These are phyloP conservation scores for Cuculus canorus DNA, from an alignment of 2,797 vertebrate species.

Conservation along the genomic window DNA sequence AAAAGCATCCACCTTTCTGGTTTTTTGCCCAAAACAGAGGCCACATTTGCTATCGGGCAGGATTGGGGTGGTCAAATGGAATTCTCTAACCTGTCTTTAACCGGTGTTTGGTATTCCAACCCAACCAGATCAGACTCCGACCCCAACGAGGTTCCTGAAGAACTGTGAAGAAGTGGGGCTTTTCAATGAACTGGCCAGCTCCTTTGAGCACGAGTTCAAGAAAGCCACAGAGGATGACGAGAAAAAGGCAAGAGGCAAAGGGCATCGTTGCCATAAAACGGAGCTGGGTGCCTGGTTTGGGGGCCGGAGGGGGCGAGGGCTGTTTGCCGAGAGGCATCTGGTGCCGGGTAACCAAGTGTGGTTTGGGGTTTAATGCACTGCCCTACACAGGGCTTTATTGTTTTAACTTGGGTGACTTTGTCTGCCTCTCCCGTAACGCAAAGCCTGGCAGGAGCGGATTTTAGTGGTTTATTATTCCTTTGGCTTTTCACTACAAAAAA, in stretches of 20 bases:
- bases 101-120: background rate
- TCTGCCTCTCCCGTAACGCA: rapidly evolving
- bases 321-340: background rate
- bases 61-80: background rate
- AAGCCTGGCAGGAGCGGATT: background rate
- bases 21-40: background rate
- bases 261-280: background rate
- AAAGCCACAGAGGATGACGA: conserved; percentile 92
- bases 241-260: conserved; percentile 81
- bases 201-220: conserved; percentile 95
- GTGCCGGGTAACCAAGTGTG: background rate
- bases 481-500: background rate
- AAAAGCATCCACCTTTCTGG: background rate
- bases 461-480: background rate
- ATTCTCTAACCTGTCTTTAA: background rate
- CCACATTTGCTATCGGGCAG: rapidly evolving
- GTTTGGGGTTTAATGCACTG: background rate
- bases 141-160: conserved; percentile 96
- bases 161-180: conserved; percentile 98
- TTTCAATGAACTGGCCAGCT: conserved; percentile 93
- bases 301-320: background rate
- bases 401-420: background rate
- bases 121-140: conserved; percentile 93
- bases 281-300: background rate
- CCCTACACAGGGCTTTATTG: background rate